Evolutionary conservation across 2,797 vertebrate species (phyloP), one percentile per base, ranked within the genome.

Genomic region (Etheostoma nigrum): DNA sequence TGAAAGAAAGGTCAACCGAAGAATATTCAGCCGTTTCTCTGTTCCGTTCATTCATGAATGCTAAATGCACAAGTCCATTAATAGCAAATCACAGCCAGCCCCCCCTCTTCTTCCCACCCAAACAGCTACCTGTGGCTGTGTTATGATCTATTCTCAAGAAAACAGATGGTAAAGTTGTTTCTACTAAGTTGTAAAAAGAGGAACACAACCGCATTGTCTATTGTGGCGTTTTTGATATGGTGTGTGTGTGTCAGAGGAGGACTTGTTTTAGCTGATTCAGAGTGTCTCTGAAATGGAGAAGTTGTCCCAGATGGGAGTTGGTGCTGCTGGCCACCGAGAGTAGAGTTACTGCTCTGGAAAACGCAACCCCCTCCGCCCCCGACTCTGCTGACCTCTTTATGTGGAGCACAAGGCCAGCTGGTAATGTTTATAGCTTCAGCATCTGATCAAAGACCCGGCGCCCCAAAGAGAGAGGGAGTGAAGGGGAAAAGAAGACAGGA

Each of bases 351-450:
- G 79, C 85, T 77, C 87, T 72, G 76, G 64, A 75, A 80, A 88
- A 88, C 52, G 33, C 67, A 12, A 2, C 30, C 58, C 69, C 42
- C 67, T n/a, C 27, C 23, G 1, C 67, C 82, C 81, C 81, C 73
- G 69, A 78, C 88, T 89, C 85, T 23, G 33, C 81, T 93, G 91
- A 93, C 92, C 92, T 88, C 90, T 86, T 89, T 84, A 89, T 89
- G 84, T 74, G 82, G 86, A 86, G 90, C 88, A 69, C 82, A 76
- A 88, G 91, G 89, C 93, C 93, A 94, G 93, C 92, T 94, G 93
- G 88, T 90, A 92, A 90, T 91, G 90, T 92, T 95, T 95, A 94
- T 91, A 93, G 87, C 91, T 79, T 57, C 88, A 89, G 81, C 67
- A 44, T 86, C 85, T 91, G 92, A 94, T 94, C 94, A 94, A 93